Conservation (phyloP, 1,140 invertebrate species). For the Branchinecta lynchi region DNA sequence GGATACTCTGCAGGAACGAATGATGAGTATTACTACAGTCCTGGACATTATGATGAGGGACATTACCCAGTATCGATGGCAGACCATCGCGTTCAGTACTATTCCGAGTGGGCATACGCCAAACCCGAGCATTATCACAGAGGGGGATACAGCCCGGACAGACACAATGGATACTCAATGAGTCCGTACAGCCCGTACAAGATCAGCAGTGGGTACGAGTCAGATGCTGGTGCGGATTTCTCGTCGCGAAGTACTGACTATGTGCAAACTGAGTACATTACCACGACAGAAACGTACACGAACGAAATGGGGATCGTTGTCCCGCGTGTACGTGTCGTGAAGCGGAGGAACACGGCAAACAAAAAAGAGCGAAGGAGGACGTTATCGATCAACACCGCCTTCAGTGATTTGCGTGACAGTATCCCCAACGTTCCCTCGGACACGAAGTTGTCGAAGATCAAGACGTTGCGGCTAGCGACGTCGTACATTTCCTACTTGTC, state of each 20-base stretch:
- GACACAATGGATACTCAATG: background rate
- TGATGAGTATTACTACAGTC: constrained; percentile 5
- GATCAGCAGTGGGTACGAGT: background rate
- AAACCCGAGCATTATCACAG: too few species aligned
- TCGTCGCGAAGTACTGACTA: background rate
- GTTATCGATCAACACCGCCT: constrained; percentile 87
- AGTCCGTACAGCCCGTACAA: background rate
- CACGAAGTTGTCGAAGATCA: constrained; percentile 81
- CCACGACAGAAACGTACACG: background rate
- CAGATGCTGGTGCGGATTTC: background rate
- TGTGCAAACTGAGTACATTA: background rate
- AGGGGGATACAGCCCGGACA: background rate
- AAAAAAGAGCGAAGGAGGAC: constrained; percentile 84
- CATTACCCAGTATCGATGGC: background rate
- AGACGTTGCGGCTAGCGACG: constrained; percentile 72
- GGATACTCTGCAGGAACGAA: background rate
- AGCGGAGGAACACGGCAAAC: constrained; percentile 44
- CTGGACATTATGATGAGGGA: background rate
- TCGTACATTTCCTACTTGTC: constrained; percentile 82
- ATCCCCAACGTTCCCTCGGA: constrained; percentile 91
- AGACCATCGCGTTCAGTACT: background rate
- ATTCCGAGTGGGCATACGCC: background rate
- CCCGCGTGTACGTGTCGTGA: constrained; percentile 21
- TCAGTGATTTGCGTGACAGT: constrained; percentile 72
- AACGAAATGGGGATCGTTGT: background rate